Conservation (phyloP, 2,888 invertebrate genomes). For the Caenorhabditis sp. region DNA sequence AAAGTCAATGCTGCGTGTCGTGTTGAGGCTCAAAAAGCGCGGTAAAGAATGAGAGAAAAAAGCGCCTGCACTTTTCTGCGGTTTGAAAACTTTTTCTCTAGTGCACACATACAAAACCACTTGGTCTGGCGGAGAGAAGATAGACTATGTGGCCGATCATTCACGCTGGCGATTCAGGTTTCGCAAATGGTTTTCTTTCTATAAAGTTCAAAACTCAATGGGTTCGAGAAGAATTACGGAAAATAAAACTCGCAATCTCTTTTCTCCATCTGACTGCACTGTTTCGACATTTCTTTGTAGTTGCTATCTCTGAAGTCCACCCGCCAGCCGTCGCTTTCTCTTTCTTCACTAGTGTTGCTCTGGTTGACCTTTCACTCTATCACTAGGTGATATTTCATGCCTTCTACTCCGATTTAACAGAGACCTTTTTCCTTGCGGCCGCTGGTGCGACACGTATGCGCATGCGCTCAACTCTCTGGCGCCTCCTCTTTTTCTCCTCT, state of each 20-base stretch:
- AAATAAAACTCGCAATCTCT: too few relatives aligned
- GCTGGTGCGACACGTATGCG: conserved; percentile 29
- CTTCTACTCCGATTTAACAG: conserved; percentile 15
- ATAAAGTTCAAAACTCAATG: too few relatives aligned
- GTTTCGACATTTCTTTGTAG: too few relatives aligned
- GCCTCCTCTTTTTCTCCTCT: conserved; percentile 11
- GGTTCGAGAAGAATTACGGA: too few relatives aligned
- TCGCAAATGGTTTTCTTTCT: too few relatives aligned
- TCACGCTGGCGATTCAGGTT: conserved; percentile 4
- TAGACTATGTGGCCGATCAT: conserved; percentile 12
- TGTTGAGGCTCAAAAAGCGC: too few relatives aligned
- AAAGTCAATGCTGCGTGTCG: too few relatives aligned
- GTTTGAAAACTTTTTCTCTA: conserved; percentile 37
- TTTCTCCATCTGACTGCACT: too few relatives aligned
- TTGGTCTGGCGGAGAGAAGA: conserved; percentile 29
- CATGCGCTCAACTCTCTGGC: conserved; percentile 30
- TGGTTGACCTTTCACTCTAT: conserved; percentile 22
- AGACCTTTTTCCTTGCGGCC: conserved; percentile 8
- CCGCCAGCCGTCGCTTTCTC: too few relatives aligned
- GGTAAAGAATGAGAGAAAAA: conserved; percentile 14
- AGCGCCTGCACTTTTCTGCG: conserved; percentile 33
- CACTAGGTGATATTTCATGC: conserved; percentile 28
- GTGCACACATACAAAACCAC: conserved; percentile 30
- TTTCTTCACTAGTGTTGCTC: not conserved
- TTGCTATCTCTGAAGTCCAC: too few relatives aligned